Conservation (phyloP, 2,797 vertebrate species). For the Chelon auratus region DNA sequence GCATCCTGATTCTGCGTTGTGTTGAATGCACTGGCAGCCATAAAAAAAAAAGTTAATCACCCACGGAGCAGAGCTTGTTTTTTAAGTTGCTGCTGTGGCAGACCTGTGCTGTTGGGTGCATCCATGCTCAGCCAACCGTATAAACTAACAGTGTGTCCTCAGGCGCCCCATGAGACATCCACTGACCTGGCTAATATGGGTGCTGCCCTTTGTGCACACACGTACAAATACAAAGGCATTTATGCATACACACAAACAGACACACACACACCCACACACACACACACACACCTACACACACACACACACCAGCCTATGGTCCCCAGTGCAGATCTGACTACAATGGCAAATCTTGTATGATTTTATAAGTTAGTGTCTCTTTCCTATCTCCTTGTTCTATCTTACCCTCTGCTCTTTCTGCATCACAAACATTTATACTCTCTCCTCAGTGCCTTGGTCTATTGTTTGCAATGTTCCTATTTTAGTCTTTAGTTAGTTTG, state of each 20-base stretch:
- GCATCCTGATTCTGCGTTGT: constrained; percentile 36
- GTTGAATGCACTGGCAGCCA: constrained; percentile 22
- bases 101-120: constrained; percentile 70
- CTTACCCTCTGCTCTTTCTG: constrained; percentile 28
- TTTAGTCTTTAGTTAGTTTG: constrained; percentile 72
- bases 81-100: constrained; percentile 45
- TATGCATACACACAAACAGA: constrained; percentile 12
- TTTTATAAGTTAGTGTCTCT: constrained; percentile 41
- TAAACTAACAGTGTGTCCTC: constrained; percentile 78
- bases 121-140: constrained; percentile 73
- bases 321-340: constrained; percentile 27
- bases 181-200: constrained; percentile 77
- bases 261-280: constrained; percentile 26
- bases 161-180: constrained; percentile 67
- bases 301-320: constrained; percentile 35
- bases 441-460: constrained; percentile 34
- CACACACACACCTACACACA: constrained; percentile 11
- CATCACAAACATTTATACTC: constrained; percentile 40
- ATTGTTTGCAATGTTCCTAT: constrained; percentile 65
- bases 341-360: constrained; percentile 27
- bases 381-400: constrained; percentile 15
- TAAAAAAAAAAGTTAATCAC: constrained; percentile 58
- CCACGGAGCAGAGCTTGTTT: constrained; percentile 34
- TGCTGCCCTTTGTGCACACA: constrained; percentile 49
- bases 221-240: constrained; percentile 5